Evolutionary conservation across 2,888 invertebrate species (phyloP), one percentile per base, ranked within the genome.

Genomic region (Noctua fimbriata): DNA sequence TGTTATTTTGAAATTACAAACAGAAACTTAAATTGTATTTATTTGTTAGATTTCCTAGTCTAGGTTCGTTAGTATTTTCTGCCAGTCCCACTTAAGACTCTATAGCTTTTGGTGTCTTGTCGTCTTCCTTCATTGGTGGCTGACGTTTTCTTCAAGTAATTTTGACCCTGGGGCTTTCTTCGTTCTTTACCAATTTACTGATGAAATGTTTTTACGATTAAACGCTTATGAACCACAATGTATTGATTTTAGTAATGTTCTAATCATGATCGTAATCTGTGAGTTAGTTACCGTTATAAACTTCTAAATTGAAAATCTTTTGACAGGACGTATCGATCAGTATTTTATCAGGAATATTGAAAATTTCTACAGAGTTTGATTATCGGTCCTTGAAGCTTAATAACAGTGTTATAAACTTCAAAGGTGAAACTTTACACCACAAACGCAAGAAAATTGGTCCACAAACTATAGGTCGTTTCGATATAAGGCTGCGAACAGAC

Each of bases 341-440:
- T 58, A 73, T 44, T 69, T 58, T 49, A 44, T 41, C 76, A 81
- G 7, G 36, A 10, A 52, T 76, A 72, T 72, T 65, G 82, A 52
- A 69, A 70, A 73, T 49, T n/a, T 28, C 49, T 80, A 60, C 2
- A 63, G 14, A 32, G 36, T 63, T 52, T 14, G 10, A 69, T 66
- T 76, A 60, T 2, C 14, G 32, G 32, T 67, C 70, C 76, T 84
- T 78, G 58, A 52, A 78, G 82, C 86, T 82, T 55, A 76, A 78
- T 83, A 86, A 83, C 67, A 58, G 67, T 69, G 77, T 83, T 73
- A 41, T 6, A 55, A 83, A 86, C 83, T 86, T 86, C 83, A 86
- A 86, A 83, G 84, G 67, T 78, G 73, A 55, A 82, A 73, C 86
- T 86, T 76, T 32, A 82, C 72, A 82, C 77, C 72, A 60, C 86